Evolutionary conservation across 2,113 vertebrate species (phyloP).

Genomic region (Pteronura brasiliensis): DNA sequence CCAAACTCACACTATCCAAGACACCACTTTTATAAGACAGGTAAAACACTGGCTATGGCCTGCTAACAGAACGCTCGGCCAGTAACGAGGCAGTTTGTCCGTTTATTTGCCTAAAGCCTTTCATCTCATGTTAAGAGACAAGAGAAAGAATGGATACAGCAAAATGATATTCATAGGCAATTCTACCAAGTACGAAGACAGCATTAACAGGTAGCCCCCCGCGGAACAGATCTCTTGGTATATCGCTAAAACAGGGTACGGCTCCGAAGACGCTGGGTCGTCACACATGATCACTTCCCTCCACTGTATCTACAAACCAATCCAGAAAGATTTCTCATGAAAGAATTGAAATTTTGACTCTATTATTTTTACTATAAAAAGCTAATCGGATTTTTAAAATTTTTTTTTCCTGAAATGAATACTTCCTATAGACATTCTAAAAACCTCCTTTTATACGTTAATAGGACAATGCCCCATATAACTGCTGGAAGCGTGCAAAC

Average conservation of each 20-base stretch:
- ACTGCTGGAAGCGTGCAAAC: neutral
- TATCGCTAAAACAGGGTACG: neutral
- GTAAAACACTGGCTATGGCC: neutral
- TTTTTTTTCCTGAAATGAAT: neutral
- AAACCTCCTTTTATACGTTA: neutral
- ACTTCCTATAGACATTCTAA: neutral
- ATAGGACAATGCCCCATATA: neutral
- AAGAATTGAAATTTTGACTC: neutral
- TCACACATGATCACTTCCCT: neutral
- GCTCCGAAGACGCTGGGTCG: neutral
- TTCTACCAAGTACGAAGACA: neutral
- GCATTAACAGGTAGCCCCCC: neutral
- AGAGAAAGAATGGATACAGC: neutral
- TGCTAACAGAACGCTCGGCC: neutral
- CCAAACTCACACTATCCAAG: neutral
- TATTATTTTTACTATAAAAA: conserved; percentile 9
- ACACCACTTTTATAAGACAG: neutral
- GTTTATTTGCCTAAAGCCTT: neutral
- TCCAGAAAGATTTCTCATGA: neutral
- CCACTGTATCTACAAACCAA: neutral
- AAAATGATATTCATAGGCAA: neutral
- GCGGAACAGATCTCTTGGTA: neutral
- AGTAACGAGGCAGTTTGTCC: neutral
- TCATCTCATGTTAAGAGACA: neutral
- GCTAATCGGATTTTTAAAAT: neutral